Conservation (phyloP, 2,797 vertebrate genomes). For the Sarcoramphus papa region DNA sequence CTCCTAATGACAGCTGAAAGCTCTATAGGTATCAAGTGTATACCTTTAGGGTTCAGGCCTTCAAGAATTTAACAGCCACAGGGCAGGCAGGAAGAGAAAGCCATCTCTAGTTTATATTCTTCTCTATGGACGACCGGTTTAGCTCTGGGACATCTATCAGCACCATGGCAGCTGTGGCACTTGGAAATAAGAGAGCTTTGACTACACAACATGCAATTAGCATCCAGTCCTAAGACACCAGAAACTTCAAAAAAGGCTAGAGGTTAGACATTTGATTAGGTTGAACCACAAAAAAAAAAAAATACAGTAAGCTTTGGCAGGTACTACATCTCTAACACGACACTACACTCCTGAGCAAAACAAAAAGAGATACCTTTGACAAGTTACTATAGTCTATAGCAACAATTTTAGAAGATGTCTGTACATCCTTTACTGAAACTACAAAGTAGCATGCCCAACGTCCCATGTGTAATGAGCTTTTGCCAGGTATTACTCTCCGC, state of each 20-base stretch:
- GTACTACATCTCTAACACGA: background rate
- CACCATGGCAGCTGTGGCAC: background rate
- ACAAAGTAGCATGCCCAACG: fast-evolving
- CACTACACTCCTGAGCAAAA: background rate
- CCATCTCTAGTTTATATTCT: background rate
- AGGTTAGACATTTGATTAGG: background rate
- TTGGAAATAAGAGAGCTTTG: background rate
- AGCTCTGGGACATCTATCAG: background rate
- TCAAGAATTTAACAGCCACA: background rate
- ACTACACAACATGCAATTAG: background rate
- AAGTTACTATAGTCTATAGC: background rate
- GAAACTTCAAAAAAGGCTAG: background rate
- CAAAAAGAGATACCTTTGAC: background rate
- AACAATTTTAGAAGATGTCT: background rate
- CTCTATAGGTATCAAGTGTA: background rate
- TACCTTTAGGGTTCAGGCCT: background rate
- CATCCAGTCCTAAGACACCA: background rate
- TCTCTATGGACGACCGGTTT: background rate
- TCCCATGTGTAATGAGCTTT: fast-evolving
- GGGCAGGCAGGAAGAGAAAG: background rate
- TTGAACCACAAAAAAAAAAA: background rate
- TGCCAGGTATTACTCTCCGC: background rate
- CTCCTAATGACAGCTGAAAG: background rate
- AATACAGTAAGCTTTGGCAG: background rate
- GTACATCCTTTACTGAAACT: background rate